Evolutionary conservation across 1,140 invertebrate genomes (phyloP).

Genomic region (Parapsyche elsis): DNA sequence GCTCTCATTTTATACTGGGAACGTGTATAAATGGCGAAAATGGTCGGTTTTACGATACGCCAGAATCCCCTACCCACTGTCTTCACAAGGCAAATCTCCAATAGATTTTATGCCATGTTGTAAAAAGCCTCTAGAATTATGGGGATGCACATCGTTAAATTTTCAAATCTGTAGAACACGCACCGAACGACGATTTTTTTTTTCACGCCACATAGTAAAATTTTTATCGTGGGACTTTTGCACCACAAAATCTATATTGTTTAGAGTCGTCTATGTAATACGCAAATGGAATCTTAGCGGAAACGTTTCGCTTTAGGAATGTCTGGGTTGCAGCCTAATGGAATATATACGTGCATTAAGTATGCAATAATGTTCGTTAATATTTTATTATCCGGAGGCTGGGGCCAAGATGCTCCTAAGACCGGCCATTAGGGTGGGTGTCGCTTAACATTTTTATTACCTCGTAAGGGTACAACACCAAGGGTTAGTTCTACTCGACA

Average conservation of each 20-base stretch:
- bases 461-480: neutral
- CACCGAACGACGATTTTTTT: no score
- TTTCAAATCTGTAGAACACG: no score
- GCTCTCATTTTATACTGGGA: neutral
- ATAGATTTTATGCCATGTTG: neutral
- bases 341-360: conserved; percentile 40
- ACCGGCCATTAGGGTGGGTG: conserved; percentile 41
- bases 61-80: neutral
- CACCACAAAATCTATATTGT: no score
- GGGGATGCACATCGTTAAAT: no score
- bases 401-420: conserved; percentile 9
- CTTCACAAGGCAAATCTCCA: neutral
- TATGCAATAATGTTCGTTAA: conserved; percentile 44
- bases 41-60: neutral
- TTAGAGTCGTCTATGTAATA: no score
- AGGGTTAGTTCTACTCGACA: neutral
- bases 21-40: neutral
- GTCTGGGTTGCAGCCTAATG: neutral
- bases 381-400: conserved; percentile 42
- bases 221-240: neutral
- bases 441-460: conserved; percentile 51
- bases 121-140: neutral
- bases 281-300: no score
- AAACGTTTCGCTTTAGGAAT: no score
- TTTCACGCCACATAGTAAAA: no score